These are phyloP conservation scores for Caenorhabditis becei DNA, from an alignment of 2,888 invertebrate genomes.

Conservation along the genomic window DNA sequence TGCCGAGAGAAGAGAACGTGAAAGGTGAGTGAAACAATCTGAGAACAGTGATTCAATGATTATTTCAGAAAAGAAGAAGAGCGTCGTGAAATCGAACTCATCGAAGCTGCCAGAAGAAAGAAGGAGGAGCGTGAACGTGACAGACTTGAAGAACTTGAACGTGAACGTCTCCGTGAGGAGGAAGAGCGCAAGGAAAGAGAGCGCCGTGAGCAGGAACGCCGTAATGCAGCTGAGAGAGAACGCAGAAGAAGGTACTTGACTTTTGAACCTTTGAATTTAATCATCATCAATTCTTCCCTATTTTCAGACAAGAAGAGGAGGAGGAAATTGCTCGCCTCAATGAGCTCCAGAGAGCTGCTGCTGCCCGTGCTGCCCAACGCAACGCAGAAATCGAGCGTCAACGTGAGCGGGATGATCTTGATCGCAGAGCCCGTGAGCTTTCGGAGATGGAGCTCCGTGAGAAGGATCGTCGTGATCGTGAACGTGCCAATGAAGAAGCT, in stretches of 20 bases:
- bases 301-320: constrained; percentile 72
- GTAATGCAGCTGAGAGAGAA: constrained; percentile 77
- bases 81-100: constrained; percentile 75
- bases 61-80: constrained; percentile 67
- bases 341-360: constrained; percentile 71
- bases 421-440: constrained; percentile 72
- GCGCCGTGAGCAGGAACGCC: constrained; percentile 72
- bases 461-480: constrained; percentile 74
- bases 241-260: constrained; percentile 61
- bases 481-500: constrained; percentile 76
- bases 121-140: constrained; percentile 70
- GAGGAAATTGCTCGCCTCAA: constrained; percentile 73
- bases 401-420: constrained; percentile 74
- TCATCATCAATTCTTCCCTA: not conserved
- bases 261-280: not conserved
- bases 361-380: constrained; percentile 62
- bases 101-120: constrained; percentile 74
- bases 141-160: constrained; percentile 72
- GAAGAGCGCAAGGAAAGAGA: constrained; percentile 78
- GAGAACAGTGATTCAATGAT: no score
- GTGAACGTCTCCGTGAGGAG: constrained; percentile 75
- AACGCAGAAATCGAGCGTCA: constrained; percentile 70
- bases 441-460: constrained; percentile 75
- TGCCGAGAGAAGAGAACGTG: constrained; percentile 69
- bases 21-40: constrained; percentile 32